These are phyloP conservation scores for Caenorhabditis sp. DNA, from an alignment of 2,888 invertebrate genomes.

Conservation along the genomic window DNA sequence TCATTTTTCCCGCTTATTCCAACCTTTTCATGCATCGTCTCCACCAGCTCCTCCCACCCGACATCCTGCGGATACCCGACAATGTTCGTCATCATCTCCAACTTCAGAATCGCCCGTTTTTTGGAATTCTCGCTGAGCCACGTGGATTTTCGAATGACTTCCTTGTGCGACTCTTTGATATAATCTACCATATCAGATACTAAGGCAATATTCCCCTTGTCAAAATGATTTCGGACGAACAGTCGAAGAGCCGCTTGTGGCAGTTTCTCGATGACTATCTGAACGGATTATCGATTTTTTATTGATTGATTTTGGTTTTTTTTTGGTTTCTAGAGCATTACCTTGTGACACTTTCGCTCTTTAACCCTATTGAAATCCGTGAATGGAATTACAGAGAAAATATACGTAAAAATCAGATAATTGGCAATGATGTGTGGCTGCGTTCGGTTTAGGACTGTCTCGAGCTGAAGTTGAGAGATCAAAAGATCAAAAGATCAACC, in stretches of 20 bases:
- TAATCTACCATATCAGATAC: conserved; percentile 5
- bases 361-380: too few relatives aligned
- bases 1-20: not conserved
- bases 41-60: conserved; percentile 9
- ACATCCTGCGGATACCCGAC: conserved; percentile 1
- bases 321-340: too few relatives aligned
- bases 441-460: not conserved
- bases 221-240: conserved; percentile 1
- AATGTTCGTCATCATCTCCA: not conserved
- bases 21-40: not conserved
- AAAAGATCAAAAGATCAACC: not conserved
- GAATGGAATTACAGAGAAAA: too few relatives aligned
- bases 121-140: not conserved
- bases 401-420: not conserved
- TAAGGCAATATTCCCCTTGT: conserved; percentile 8
- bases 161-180: not conserved
- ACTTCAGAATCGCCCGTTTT: not conserved
- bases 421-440: not conserved
- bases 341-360: not conserved
- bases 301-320: too few relatives aligned
- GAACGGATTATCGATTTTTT: not conserved
- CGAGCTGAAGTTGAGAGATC: not conserved
- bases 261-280: not conserved
- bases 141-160: conserved; percentile 8
- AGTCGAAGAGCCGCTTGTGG: conserved; percentile 1